These are phyloP conservation scores for Actenoides lindsayi DNA, from an alignment of 2,113 vertebrate species.

Conservation along the genomic window DNA sequence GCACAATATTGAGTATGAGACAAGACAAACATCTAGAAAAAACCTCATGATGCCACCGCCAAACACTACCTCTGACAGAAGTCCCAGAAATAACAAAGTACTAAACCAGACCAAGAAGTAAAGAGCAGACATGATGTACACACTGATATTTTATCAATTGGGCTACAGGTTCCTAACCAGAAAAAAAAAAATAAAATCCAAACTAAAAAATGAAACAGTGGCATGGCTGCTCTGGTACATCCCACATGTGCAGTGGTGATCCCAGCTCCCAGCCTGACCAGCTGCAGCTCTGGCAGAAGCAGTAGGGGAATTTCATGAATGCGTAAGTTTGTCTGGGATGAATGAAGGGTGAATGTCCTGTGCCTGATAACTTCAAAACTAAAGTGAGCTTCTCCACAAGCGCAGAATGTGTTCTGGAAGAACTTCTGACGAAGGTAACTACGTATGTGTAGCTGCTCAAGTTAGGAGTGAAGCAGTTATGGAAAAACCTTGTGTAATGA, in stretches of 20 bases:
- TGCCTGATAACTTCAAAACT: neutral
- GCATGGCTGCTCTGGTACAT: neutral
- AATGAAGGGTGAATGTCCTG: neutral
- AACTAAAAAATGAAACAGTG: neutral
- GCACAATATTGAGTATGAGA: neutral
- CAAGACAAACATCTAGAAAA: neutral
- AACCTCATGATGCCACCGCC: neutral
- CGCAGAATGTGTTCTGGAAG: neutral
- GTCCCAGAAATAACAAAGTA: neutral
- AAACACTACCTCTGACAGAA: neutral
- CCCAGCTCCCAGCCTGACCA: neutral
- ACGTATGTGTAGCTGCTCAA: neutral
- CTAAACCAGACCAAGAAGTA: neutral
- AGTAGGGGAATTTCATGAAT: accelerated
- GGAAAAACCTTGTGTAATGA: neutral
- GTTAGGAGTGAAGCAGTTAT: neutral
- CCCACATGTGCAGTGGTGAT: neutral
- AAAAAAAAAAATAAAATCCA: too few species aligned
- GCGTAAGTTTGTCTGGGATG: neutral
- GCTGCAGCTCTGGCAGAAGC: neutral
- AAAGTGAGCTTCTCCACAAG: neutral
- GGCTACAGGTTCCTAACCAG: accelerated
- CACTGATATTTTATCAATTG: neutral
- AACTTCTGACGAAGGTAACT: neutral
- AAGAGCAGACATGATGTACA: neutral